Evolutionary conservation across 2,888 invertebrate species (phyloP).

Genomic region (Aromia moschata): DNA sequence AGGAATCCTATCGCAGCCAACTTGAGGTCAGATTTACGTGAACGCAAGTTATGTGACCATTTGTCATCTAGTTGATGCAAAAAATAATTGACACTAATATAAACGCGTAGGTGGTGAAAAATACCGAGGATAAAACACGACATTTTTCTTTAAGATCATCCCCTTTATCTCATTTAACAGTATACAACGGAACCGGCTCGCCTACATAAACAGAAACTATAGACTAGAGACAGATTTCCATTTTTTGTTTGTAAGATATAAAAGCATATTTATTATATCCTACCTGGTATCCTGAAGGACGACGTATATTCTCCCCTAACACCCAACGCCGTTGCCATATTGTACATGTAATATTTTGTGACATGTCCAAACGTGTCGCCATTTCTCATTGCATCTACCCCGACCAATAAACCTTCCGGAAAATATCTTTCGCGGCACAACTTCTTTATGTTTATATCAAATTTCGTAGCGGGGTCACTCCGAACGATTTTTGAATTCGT

Average conservation of each 20-base stretch:
- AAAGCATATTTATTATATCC: conserved; percentile 38
- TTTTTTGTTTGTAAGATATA: conserved; percentile 37
- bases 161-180: conserved; percentile 15
- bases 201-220: conserved; percentile 23
- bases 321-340: conserved; percentile 48
- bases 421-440: conserved; percentile 43
- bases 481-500: conserved; percentile 34
- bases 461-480: conserved; percentile 34
- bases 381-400: conserved; percentile 52
- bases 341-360: conserved; percentile 55
- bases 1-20: no score
- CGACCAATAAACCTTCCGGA: conserved; percentile 42
- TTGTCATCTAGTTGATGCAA: no score
- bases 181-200: conserved; percentile 13
- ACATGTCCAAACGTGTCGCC: conserved; percentile 52
- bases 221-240: conserved; percentile 22
- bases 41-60: no score
- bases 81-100: no score
- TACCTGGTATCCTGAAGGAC: conserved; percentile 34
- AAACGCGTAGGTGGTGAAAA: no score
- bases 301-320: conserved; percentile 32
- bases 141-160: conserved; percentile 15
- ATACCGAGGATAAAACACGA: not conserved
- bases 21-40: no score
- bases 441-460: conserved; percentile 40